Evolutionary conservation across 2,113 vertebrate species (phyloP).

Genomic region (Bubo scandiacus): DNA sequence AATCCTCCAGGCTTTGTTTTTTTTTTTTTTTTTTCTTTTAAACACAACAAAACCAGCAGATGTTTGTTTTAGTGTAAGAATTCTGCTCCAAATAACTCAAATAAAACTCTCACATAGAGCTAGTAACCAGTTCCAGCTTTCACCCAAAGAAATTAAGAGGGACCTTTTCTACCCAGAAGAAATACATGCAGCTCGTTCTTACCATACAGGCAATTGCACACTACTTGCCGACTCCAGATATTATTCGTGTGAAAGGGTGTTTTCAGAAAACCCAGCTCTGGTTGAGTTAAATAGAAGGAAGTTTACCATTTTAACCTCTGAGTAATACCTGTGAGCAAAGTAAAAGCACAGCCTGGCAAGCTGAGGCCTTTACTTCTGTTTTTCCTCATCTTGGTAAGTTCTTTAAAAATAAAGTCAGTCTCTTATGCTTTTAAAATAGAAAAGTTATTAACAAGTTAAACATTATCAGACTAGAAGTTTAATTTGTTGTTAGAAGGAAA

Average conservation of each 20-base stretch:
- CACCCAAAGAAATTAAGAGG: neutral
- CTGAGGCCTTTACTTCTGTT: neutral
- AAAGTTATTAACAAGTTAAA: neutral
- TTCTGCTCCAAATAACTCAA: neutral
- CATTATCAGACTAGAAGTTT: neutral
- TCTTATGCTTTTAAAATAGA: neutral
- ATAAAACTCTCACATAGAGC: neutral
- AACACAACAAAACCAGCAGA: neutral
- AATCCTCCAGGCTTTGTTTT: neutral
- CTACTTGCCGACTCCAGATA: neutral
- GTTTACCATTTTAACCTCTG: neutral
- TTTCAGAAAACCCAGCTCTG: neutral
- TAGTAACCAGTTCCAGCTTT: neutral
- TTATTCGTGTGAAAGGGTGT: neutral
- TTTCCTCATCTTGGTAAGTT: neutral
- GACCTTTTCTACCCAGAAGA: neutral
- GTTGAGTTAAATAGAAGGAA: neutral
- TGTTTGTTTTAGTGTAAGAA: neutral
- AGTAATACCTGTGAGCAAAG: neutral
- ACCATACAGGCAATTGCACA: rapidly evolving
- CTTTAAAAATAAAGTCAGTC: neutral
- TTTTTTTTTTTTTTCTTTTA: neutral
- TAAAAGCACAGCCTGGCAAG: neutral
- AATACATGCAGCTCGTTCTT: neutral
- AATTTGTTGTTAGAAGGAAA: neutral